Evolutionary conservation across 2,113 vertebrate genomes (phyloP), one percentile per base, ranked within the genome.

Genomic region (Brachionichthys hirsutus): DNA sequence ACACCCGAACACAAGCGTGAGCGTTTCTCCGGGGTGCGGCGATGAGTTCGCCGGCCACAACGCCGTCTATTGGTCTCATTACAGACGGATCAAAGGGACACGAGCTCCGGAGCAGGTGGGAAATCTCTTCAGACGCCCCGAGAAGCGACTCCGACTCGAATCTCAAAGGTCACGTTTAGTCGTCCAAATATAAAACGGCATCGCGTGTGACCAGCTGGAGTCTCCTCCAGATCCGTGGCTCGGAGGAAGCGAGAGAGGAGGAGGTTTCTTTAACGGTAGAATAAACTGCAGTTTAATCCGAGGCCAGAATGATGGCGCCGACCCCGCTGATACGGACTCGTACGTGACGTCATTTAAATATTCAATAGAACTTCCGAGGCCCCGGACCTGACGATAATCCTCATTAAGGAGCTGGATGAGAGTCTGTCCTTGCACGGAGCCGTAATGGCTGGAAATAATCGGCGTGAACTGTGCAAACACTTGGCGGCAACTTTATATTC

Each of bases 121-220:
- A 75, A 77, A 75, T 78, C 82, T 84, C 70, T 78, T 83, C 82
- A 76, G 72, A 62, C 78, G n/a, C 80, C 77, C 84, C 54, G 77
- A 81, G 85, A 85, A 73, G 81, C 70, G 54, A 71, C 80, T 81
- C 85, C 75, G 81, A 75, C 80, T 86, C 78, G 86, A 86, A 89
- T 90, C 86, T 86, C 71, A 88, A 89, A 89, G 87, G 88, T 88
- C 89, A 86, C 65, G 62, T 81, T 86, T 85, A 85, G 85, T 81
- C 88, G 89, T 86, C 85, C 87, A 89, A 84, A 88, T 89, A 85
- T 84, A 83, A 88, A 88, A 89, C 79, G 75, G 78, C 75, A 72
- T 78, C 75, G 54, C 77, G 81, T 82, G 59, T 62, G 62, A 62
- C 74, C 73, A 48, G 60, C 38, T 54, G 22, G 19, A 34, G 53